These are phyloP conservation scores for Tenthredo mesomela DNA, from an alignment of 2,888 invertebrate genomes.

Conservation along the genomic window DNA sequence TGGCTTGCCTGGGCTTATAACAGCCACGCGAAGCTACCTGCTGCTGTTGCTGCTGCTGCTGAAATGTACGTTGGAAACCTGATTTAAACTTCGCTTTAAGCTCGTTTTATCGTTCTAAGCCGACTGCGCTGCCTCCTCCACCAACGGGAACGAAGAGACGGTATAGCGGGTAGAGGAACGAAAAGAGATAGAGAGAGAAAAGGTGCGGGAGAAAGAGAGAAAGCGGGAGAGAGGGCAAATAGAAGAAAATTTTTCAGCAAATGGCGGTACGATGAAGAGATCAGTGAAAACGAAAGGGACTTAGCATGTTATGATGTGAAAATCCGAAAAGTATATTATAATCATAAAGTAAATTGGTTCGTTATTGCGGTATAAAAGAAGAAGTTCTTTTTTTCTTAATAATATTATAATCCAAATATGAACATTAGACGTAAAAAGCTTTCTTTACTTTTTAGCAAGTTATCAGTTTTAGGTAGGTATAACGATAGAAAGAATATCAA, in stretches of 20 bases:
- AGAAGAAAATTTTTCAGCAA: not conserved
- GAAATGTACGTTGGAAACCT: slow-evolving; percentile 51
- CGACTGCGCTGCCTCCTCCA: slow-evolving; percentile 14
- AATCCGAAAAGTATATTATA: slow-evolving; percentile 3
- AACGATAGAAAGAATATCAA: not conserved
- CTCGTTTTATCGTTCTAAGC: slow-evolving; percentile 46
- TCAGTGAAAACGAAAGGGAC: not conserved
- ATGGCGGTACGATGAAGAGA: not conserved
- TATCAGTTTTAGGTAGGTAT: slow-evolving; percentile 3
- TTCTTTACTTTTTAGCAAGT: not conserved
- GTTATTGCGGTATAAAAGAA: not conserved
- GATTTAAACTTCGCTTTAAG: slow-evolving; percentile 49
- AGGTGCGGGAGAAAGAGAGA: not conserved
- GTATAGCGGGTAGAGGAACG: too few relatives aligned
- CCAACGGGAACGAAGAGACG: not conserved
- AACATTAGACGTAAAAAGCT: not conserved
- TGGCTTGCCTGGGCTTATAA: slow-evolving; percentile 27
- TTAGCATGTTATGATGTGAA: not conserved
- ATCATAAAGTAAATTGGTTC: slow-evolving; percentile 3
- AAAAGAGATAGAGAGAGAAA: not conserved
- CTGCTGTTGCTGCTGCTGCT: slow-evolving; percentile 32
- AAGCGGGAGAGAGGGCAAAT: not conserved
- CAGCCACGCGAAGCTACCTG: slow-evolving; percentile 42
- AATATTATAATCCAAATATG: too few relatives aligned
- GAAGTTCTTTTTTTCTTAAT: not conserved